phyloP scores from a whole-genome alignment of 1,140 invertebrate species.

The Laodelphax striatellus region DNA sequence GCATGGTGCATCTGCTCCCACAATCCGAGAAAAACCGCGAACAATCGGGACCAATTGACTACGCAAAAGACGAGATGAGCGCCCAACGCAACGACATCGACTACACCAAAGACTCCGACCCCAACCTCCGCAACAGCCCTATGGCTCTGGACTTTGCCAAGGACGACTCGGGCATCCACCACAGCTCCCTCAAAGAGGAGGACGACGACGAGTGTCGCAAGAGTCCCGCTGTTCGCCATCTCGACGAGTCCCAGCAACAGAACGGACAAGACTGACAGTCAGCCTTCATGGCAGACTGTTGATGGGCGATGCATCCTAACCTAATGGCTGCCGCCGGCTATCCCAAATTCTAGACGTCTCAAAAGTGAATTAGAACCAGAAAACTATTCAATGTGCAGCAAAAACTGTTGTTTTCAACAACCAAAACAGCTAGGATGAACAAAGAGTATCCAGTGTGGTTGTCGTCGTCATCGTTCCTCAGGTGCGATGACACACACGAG shows the following conservation, averaged over 20 bases:
- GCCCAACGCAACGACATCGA: conserved; percentile 9
- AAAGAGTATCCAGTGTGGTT: conserved; percentile 6
- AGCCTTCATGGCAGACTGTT: conserved; percentile 9
- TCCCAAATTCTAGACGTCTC: too few species aligned
- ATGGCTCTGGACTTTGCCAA: conserved; percentile 20
- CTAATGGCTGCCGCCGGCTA: neutral
- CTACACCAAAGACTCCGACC: conserved; percentile 18
- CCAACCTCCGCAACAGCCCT: conserved; percentile 13
- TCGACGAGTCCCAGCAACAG: neutral
- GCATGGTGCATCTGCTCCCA: conserved; percentile 68
- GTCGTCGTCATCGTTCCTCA: too few species aligned
- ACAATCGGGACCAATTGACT: conserved; percentile 13
- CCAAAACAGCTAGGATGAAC: conserved; percentile 14
- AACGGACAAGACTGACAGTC: conserved; percentile 19
- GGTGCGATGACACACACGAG: too few species aligned
- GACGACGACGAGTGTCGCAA: conserved; percentile 1
- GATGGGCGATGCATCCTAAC: conserved; percentile 4
- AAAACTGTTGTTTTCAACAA: neutral
- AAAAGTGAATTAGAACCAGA: too few species aligned
- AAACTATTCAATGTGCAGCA: neutral
- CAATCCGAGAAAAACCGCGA: conserved; percentile 54
- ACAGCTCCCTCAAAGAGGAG: conserved; percentile 14
- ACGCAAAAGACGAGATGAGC: conserved; percentile 12
- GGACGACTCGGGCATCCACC: conserved; percentile 15
- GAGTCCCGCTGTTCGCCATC: neutral